Base-by-base conservation (phyloP, 2,888 invertebrate genomes). In the Lysandra coridon region DNA sequence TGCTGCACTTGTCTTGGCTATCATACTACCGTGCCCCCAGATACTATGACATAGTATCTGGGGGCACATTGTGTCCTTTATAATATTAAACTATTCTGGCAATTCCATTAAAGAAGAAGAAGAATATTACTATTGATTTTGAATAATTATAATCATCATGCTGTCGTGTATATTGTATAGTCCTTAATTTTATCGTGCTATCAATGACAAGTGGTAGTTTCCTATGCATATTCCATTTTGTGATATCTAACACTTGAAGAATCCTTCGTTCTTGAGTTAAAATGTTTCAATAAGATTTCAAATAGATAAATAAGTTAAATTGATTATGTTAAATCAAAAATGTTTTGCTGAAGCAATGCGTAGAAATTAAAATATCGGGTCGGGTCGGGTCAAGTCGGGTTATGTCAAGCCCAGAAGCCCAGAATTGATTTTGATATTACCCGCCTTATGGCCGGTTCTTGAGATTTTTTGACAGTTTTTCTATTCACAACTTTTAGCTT, bases 211-310 rank as follows among this genome's bases (percentile, higher is more conserved):
- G 64, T 64, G 64, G 64, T 30, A 64, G 64, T 64, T 64, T 64
- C 64, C 64, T 64, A 64, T 64, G 4, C 64, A 30, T 4, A 30
- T 64, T 64, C 23, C 30, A 30, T 30, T 64, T 64, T 30, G 3
- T 64, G 64, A 30, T 64, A 64, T 64, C 64, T 64, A 30, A 64
- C 64, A 64, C 64, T 64, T 64, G 64, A 64, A 30, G 64, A 30
- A 64, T 7, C 64, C 30, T 64, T 62, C 7, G 23, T 62, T 23
- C 62, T 62, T 62, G 7, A 62, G 64, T 30, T 64, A 64, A 64
- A 12, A 64, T 17, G 17, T 57, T 17, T 7, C 30, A 30, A 30
- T 10, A 10, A 30, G 3, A 12, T 10, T 12, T 30, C 10, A 12
- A 30, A 64, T 30, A 64, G 23, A 64, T 30, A 64, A 62, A 60